Evolutionary conservation across 2,888 invertebrate species (phyloP).

Genomic region (Odontomyia ornata): DNA sequence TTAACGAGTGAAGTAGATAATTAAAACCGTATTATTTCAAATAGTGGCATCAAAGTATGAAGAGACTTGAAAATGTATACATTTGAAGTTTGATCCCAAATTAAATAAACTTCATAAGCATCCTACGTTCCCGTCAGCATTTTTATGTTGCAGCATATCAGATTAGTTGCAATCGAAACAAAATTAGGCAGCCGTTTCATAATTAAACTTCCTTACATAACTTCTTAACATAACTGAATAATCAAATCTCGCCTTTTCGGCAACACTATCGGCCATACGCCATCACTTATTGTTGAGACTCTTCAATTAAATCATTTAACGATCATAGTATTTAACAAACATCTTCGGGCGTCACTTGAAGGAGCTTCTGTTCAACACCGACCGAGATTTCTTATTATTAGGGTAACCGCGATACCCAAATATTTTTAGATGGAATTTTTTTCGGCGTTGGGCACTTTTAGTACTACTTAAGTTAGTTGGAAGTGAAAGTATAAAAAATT

Average conservation of each 20-base stretch:
- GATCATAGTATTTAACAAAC: constrained; percentile 13
- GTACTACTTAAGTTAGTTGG: background rate
- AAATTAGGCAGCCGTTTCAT: background rate
- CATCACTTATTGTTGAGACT: background rate
- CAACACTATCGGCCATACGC: background rate
- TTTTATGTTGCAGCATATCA: too few relatives aligned
- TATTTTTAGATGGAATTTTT: background rate
- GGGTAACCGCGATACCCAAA: constrained; percentile 3
- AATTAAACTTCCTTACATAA: too few relatives aligned
- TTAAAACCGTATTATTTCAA: too few relatives aligned
- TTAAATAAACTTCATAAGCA: too few relatives aligned
- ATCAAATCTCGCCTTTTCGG: background rate
- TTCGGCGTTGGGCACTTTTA: too few relatives aligned
- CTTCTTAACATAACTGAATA: background rate
- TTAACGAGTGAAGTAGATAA: too few relatives aligned
- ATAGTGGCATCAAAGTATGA: too few relatives aligned
- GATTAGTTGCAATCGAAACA: too few relatives aligned
- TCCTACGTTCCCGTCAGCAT: too few relatives aligned
- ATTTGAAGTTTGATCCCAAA: too few relatives aligned
- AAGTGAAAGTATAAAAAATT: constrained; percentile 1
- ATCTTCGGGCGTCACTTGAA: background rate
- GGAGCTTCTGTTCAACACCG: constrained; percentile 7
- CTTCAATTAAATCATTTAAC: constrained; percentile 20
- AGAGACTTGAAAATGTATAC: too few relatives aligned
- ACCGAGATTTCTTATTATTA: background rate